These are phyloP conservation scores for Cetoscarus ocellatus DNA, from an alignment of 2,797 vertebrate species.

Conservation along the genomic window DNA sequence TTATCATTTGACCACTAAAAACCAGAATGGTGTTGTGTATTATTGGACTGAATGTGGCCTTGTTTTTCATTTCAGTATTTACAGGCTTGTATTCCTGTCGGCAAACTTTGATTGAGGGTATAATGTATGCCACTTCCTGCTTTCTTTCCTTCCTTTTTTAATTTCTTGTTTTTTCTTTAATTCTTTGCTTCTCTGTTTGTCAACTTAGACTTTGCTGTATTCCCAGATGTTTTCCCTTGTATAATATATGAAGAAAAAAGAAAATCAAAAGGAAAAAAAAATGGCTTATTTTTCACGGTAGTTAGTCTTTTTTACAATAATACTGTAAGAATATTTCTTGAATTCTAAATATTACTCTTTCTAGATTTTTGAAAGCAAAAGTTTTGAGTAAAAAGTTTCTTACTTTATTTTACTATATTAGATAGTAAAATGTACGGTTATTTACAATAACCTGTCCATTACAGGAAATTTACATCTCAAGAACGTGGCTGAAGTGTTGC, in stretches of 20 bases:
- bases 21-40: constrained; percentile 35
- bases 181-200: constrained; percentile 92
- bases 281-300: constrained; percentile 99
- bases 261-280: constrained; percentile 85
- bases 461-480: constrained; percentile 95
- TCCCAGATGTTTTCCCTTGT: constrained; percentile 97
- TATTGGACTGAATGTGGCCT: constrained; percentile 91
- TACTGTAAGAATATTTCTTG: constrained; percentile 99
- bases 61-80: constrained; percentile 96
- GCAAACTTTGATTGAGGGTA: constrained; percentile 88
- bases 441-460: constrained; percentile 98
- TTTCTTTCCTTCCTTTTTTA: constrained; percentile 68
- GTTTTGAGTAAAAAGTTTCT: constrained; percentile 99
- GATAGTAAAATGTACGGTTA: constrained; percentile 99
- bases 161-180: constrained; percentile 55
- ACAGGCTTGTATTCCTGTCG: constrained; percentile 88
- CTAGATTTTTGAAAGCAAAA: constrained; percentile 99
- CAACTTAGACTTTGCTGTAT: constrained; percentile 97
- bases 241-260: constrained; percentile 91
- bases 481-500: constrained; percentile 93
- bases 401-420: constrained; percentile 99
- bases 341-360: constrained; percentile 99
- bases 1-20: constrained; percentile 38
- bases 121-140: constrained; percentile 87
- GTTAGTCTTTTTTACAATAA: constrained; percentile 99